Conservation (phyloP, 2,888 invertebrate genomes). For the Drosophila cognata region DNA sequence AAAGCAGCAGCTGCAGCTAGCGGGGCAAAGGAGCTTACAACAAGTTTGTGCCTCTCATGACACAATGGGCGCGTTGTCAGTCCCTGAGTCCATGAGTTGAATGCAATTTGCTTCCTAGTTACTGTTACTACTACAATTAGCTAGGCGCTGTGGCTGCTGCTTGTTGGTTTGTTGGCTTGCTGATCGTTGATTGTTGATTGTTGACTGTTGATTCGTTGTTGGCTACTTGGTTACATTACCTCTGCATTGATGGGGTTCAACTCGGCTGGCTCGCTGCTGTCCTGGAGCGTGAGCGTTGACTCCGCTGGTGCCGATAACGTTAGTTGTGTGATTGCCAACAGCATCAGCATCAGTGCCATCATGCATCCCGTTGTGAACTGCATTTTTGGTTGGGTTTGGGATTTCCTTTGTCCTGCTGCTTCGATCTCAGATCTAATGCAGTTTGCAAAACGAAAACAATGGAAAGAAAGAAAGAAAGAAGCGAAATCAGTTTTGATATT, state of each 20-base stretch:
- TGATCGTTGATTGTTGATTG: neutral
- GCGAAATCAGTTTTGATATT: conserved; percentile 4
- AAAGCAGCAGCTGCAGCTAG: conserved; percentile 1
- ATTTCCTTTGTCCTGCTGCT: conserved; percentile 6
- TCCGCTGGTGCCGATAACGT: conserved; percentile 56
- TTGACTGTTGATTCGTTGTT: conserved; percentile 2
- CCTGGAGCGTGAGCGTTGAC: conserved; percentile 70
- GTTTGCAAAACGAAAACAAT: neutral
- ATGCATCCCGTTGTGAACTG: conserved; percentile 64
- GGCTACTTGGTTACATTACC: conserved; percentile 74
- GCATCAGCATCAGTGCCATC: conserved; percentile 59
- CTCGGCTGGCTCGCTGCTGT: conserved; percentile 66
- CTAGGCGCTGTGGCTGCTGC: neutral
- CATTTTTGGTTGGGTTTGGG: conserved; percentile 68
- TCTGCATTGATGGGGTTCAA: conserved; percentile 84
- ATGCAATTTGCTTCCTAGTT: conserved; percentile 36
- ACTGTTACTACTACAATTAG: conserved; percentile 10
- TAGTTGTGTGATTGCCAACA: conserved; percentile 38
- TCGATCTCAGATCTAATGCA: conserved; percentile 8
- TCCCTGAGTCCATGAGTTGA: conserved; percentile 16
- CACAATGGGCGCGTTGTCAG: conserved; percentile 25
- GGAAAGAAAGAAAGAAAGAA: conserved; percentile 2
- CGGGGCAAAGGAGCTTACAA: conserved; percentile 33
- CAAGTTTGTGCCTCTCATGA: conserved; percentile 38
- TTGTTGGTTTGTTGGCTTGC: conserved; percentile 7